Evolutionary conservation across 2,113 vertebrate species (phyloP).

Genomic region (Mus musculus): DNA sequence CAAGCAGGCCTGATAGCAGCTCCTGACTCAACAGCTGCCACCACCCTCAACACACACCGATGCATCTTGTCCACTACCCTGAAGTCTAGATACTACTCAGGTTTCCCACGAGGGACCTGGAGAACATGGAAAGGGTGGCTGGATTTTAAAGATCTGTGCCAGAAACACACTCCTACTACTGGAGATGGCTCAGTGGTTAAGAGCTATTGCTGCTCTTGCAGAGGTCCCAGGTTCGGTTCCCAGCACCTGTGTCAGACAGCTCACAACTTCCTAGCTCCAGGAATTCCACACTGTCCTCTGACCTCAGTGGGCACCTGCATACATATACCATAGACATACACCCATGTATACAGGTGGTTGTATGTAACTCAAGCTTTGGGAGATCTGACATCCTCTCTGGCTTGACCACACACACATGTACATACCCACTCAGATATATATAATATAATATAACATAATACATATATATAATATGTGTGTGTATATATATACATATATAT

Average conservation of each 20-base stretch:
- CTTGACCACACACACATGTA: background rate
- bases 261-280: background rate
- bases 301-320: background rate
- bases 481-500: background rate
- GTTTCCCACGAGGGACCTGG: background rate
- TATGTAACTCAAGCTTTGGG: background rate
- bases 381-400: background rate
- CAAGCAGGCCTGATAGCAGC: background rate
- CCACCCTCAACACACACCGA: accelerated
- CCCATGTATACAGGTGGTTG: no score
- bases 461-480: no score
- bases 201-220: background rate
- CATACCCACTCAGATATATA: background rate
- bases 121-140: background rate
- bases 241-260: background rate
- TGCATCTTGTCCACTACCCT: no score
- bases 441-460: no score
- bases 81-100: no score
- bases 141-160: background rate
- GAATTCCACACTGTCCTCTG: background rate
- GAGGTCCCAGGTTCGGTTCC: background rate
- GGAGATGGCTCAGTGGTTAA: background rate
- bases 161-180: background rate
- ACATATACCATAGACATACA: background rate
- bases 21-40: background rate